Percentiles rank a stretch among this genome's conserved stretches.
Evolutionary conservation across 92 coral and sea anemone species (phyloP).

Genomic region (Zoanthus solanderi): DNA sequence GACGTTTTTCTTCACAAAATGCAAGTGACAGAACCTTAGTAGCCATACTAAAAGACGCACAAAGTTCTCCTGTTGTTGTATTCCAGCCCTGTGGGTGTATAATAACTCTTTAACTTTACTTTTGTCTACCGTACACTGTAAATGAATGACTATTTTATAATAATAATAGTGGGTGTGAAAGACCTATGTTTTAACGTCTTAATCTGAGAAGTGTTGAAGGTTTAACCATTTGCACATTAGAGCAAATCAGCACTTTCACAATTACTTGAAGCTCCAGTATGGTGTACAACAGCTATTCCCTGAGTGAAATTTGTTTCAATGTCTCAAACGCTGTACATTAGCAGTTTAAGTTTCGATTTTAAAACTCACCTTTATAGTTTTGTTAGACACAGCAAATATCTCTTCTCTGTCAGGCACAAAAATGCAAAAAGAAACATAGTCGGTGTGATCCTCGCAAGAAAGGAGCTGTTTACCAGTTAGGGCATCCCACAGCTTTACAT

Average conservation of each 20-base stretch:
- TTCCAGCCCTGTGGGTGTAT: slow-evolving; percentile 54
- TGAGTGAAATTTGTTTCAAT: too few species aligned
- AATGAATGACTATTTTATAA: too few species aligned
- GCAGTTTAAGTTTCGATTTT: neutral
- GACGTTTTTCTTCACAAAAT: slow-evolving; percentile 72
- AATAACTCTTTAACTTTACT: neutral
- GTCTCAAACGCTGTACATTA: too few species aligned
- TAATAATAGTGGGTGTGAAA: too few species aligned
- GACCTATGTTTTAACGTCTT: too few species aligned
- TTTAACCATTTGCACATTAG: too few species aligned
- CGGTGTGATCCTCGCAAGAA: slow-evolving; percentile 76
- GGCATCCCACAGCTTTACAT: slow-evolving; percentile 84
- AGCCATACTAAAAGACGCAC: slow-evolving; percentile 68
- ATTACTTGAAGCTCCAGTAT: too few species aligned
- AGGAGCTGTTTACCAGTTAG: slow-evolving; percentile 70
- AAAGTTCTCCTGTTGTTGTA: slow-evolving; percentile 72
- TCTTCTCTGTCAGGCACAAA: slow-evolving; percentile 72
- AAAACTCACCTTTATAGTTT: slow-evolving; percentile 69
- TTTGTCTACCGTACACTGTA: neutral
- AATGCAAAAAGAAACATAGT: slow-evolving; percentile 85
- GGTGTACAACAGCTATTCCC: too few species aligned
- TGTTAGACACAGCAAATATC: slow-evolving; percentile 80
- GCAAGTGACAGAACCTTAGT: slow-evolving; percentile 85
- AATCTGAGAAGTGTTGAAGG: too few species aligned
- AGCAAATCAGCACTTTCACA: too few species aligned